Evolutionary conservation across 2,113 vertebrate genomes (phyloP), one percentile per base, ranked within the genome.

Genomic region (Silurus glanis): DNA sequence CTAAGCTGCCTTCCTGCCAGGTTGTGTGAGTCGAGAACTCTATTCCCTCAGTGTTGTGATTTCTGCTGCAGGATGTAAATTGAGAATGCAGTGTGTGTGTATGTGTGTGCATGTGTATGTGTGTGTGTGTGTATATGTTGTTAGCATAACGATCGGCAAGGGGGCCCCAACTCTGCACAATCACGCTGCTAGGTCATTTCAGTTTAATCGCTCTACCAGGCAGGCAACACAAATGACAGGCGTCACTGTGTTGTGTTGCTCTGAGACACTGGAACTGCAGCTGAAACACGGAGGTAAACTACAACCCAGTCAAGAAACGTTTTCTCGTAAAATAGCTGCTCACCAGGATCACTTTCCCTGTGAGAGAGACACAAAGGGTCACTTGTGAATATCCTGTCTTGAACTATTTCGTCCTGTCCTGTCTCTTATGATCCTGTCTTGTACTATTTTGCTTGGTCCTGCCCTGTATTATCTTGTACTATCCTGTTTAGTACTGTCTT

Each of bases 191-290:
- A 53, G 79, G 49, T 87, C 85, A 89, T 92, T 92, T 91, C 45
- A 87, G 55, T 83, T 90, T 92, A 93, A 95, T 95, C 89, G 90
- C 82, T 93, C 91, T 89, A 91, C 91, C 91, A 90, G 91, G 89
- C 86, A 85, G 72, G 28, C 61, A 78, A 88, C 89, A 86, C 92
- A 89, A 88, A 94, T 94, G 89, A 90, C 71, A 55, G 28, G 47
- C 47, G 85, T 79, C 85, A 67, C 53, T 55, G 62, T 49, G 51
- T 25, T 75, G 71, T 47, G 56, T 55, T 25, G 75, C 75, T 53
- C 6, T 19, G 80, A 62, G 87, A 59, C 87, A 86, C 23, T 71
- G 89, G 79, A 87, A 87, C 89, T 90, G 84, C 91, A 88, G 92
- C 90, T 92, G 90, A 25, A 87, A 91, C 90, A 90, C 45, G 89